These are phyloP conservation scores for Macrochelys suwanniensis DNA, from an alignment of 2,797 vertebrate species.

Conservation along the genomic window DNA sequence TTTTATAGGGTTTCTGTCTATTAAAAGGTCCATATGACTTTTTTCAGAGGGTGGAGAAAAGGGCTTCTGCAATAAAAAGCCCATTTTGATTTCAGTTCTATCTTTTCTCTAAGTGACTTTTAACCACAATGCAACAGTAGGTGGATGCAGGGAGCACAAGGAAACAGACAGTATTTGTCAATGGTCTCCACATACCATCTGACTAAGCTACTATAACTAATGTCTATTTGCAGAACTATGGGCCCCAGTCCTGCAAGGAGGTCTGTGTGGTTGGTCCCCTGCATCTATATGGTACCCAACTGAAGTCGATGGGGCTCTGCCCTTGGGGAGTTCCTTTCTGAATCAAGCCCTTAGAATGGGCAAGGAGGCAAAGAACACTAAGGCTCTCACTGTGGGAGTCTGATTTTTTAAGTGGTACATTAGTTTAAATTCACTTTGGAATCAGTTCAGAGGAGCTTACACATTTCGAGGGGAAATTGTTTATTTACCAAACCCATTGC, in stretches of 20 bases:
- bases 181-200: neutral
- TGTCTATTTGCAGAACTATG: neutral
- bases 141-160: neutral
- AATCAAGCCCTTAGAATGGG: neutral
- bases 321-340: neutral
- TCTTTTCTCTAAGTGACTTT: slow-evolving; percentile 22
- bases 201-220: neutral
- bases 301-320: neutral
- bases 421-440: neutral
- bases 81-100: neutral
- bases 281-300: neutral
- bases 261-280: neutral
- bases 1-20: neutral
- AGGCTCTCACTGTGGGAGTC: neutral
- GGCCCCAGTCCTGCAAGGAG: neutral
- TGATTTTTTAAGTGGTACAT: neutral
- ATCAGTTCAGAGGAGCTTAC: neutral
- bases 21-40: neutral
- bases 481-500: neutral
- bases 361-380: neutral
- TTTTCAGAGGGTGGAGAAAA: neutral
- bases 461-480: neutral
- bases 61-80: neutral
- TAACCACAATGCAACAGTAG: neutral
- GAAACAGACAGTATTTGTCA: neutral